Evolutionary conservation across 2,797 vertebrate species (phyloP).

Genomic region (Buphagus erythrorhynchus): DNA sequence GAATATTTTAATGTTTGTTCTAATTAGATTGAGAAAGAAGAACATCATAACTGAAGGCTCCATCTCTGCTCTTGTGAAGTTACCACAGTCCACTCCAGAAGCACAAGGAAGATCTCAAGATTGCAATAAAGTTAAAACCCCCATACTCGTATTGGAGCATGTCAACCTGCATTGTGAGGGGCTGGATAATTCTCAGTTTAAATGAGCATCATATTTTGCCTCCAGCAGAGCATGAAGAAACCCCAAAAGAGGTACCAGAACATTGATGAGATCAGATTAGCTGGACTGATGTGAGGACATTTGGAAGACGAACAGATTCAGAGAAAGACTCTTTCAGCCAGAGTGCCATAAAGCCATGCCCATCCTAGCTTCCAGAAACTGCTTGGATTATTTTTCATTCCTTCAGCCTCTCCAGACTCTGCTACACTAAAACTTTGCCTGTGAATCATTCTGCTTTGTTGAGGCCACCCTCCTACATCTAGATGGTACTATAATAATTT

Average conservation of each 20-base stretch:
- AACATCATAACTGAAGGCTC: not conserved
- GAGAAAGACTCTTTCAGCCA: not conserved
- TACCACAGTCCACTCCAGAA: not conserved
- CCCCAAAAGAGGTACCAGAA: not conserved
- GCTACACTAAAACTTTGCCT: not conserved
- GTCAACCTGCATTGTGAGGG: not conserved
- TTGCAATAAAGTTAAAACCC: rapidly evolving
- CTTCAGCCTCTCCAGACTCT: not conserved
- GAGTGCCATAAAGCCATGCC: rapidly evolving
- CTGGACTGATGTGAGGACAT: not conserved
- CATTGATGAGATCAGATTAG: not conserved
- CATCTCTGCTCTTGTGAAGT: not conserved
- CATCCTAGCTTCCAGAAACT: not conserved
- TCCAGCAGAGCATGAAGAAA: not conserved
- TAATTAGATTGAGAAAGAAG: not conserved
- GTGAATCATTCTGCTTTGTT: not conserved
- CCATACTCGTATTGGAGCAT: too few relatives aligned
- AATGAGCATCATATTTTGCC: not conserved
- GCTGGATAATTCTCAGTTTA: not conserved
- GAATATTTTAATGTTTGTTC: not conserved
- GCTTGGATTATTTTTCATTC: not conserved
- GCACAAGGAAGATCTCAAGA: not conserved
- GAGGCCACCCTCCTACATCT: not conserved
- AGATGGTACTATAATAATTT: not conserved
- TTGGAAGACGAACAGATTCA: not conserved